Evolutionary conservation across 2,113 vertebrate genomes (phyloP), one percentile per base, ranked within the genome.

Genomic region (Pterocles orientalis): DNA sequence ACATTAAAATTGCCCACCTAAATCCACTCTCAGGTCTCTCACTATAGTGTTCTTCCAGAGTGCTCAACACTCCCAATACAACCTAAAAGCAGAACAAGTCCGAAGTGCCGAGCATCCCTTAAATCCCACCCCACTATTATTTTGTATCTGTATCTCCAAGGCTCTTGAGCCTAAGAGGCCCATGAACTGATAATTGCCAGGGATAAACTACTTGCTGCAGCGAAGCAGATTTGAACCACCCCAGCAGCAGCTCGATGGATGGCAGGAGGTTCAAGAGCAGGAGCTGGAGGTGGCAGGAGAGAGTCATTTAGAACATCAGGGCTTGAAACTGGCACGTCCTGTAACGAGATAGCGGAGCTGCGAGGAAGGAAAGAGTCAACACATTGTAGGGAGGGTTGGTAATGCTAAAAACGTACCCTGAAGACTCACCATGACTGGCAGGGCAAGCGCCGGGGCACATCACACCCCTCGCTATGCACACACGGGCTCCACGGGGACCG

Each of bases 401-500:
- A 62, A 86, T 64, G 29, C 33, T 92, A 69, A 80, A 92, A 90
- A 65, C 1, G 10, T 47, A 36, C 39, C 34, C 31, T 48, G 29
- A 54, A 39, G 28, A 47, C 43, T 81, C 73, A 19, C 10, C 23
- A 12, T 0, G 3, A 60, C 5, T 3, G n/a, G 56, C 56, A 70
- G 53, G 23, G 39, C 31, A 79, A 54, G 18, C 3, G 7, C n/a
- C 14, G 24, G 1, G 5, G 58, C 25, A 29, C 56, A 31, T 21
- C 18, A 3, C 8, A 12, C 11, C 33, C 66, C 20, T 29, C 11
- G 48, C 39, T n/a, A 13, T 2, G 36, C 60, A 56, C 50, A 60
- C 14, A 10, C 1, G 1, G 3, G 12, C 60, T 39, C 12, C 1
- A 5, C 23, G 24, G 48, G 43, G 47, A 53, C 24, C 2, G 5